These are phyloP conservation scores for Piprites chloris DNA, from an alignment of 2,113 vertebrate species.

Conservation along the genomic window DNA sequence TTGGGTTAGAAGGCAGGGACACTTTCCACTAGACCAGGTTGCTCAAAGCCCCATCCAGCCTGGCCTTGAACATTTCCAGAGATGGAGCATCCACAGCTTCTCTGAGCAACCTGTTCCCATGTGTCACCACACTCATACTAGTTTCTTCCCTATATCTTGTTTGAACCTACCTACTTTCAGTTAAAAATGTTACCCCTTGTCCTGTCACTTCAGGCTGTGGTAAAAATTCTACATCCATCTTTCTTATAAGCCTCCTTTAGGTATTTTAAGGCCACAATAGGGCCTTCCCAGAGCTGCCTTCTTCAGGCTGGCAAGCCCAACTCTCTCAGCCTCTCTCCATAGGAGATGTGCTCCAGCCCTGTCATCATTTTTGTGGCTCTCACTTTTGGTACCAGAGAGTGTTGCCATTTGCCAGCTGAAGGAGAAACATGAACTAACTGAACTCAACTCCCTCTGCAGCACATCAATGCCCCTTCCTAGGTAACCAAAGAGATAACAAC, in stretches of 20 bases:
- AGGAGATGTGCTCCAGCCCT: background rate
- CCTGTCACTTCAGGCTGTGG: background rate
- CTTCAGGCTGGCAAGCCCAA: background rate
- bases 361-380: accelerated
- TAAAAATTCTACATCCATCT: background rate
- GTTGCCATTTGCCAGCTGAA: background rate
- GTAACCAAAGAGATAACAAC: background rate
- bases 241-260: background rate
- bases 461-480: background rate
- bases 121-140: background rate
- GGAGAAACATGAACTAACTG: background rate
- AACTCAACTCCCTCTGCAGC: background rate
- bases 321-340: background rate
- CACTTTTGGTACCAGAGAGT: background rate
- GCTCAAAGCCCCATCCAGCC: background rate
- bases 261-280: background rate
- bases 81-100: background rate
- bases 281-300: background rate
- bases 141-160: background rate
- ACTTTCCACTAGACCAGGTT: background rate
- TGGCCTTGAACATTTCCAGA: background rate
- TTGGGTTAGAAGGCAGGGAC: background rate
- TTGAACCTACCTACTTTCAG: background rate
- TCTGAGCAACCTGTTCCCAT: background rate
- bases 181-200: background rate